phyloP scores from a whole-genome alignment of 2,797 vertebrate species.

The Phrynocephalus guinanensis region DNA sequence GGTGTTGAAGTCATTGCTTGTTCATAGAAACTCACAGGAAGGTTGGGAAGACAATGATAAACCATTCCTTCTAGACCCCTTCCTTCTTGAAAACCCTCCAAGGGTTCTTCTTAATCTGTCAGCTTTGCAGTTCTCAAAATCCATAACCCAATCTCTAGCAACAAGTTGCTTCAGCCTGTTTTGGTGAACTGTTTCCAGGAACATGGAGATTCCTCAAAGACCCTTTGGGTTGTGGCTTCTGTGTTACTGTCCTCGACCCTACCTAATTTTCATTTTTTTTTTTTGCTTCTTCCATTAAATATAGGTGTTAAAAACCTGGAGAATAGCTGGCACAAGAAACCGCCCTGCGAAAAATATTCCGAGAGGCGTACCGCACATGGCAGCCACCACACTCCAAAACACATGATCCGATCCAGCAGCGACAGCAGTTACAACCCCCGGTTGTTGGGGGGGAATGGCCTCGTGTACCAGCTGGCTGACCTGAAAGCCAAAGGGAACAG shows the following conservation, averaged over 20 bases:
- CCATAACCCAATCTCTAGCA: background rate
- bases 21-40: no score
- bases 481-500: constrained; percentile 76
- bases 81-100: no score
- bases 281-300: background rate
- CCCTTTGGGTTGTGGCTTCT: background rate
- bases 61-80: no score
- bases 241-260: background rate
- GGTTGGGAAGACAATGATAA: no score
- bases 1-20: no score
- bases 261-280: background rate
- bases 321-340: constrained; percentile 81
- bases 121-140: no score
- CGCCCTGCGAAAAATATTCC: constrained; percentile 79
- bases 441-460: constrained; percentile 42
- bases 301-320: constrained; percentile 82
- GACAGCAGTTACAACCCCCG: constrained; percentile 84
- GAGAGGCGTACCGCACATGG: constrained; percentile 74
- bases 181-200: background rate
- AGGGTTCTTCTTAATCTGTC: no score
- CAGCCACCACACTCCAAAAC: constrained; percentile 77
- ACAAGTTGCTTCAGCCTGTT: background rate
- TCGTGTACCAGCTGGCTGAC: constrained; percentile 64
- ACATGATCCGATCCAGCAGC: constrained; percentile 91
- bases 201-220: background rate